These are phyloP conservation scores for Eupithecia inturbata DNA, from an alignment of 2,888 invertebrate genomes.

Conservation along the genomic window DNA sequence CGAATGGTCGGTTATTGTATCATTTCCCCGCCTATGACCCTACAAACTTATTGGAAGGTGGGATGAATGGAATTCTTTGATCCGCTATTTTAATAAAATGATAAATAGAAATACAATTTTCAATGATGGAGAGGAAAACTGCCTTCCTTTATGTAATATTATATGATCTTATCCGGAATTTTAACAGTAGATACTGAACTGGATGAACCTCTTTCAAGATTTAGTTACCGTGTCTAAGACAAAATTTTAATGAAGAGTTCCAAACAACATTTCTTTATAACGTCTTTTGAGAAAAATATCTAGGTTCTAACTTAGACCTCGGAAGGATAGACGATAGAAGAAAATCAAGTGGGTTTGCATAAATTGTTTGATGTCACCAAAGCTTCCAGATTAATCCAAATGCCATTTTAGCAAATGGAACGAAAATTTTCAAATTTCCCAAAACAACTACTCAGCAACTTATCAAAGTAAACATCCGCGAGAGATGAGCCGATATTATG, in stretches of 20 bases:
- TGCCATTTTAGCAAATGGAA: slow-evolving; percentile 33
- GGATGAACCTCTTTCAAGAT: not conserved
- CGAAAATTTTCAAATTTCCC: slow-evolving; percentile 42
- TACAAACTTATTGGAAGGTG: slow-evolving; percentile 14
- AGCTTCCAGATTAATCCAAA: slow-evolving; percentile 1
- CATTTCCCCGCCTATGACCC: slow-evolving; percentile 7
- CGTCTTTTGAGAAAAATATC: no score
- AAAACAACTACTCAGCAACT: slow-evolving; percentile 64
- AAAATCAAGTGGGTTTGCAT: not conserved
- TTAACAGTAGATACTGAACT: not conserved
- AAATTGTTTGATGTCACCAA: not conserved
- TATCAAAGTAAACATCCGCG: slow-evolving; percentile 78
- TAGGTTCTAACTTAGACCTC: not conserved
- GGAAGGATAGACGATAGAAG: no score
- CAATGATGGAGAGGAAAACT: not conserved
- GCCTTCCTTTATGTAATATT: not conserved
- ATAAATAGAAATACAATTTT: slow-evolving; percentile 11
- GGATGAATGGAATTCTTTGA: slow-evolving; percentile 3
- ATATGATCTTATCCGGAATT: not conserved
- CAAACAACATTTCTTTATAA: no score
- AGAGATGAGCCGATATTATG: slow-evolving; percentile 77
- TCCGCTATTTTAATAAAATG: slow-evolving; percentile 8
- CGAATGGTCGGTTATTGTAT: slow-evolving; percentile 35
- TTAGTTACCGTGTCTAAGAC: no score
- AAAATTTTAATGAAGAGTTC: not conserved